Conservation (phyloP, 2,797 vertebrate genomes). For the Microcaecilia unicolor region DNA sequence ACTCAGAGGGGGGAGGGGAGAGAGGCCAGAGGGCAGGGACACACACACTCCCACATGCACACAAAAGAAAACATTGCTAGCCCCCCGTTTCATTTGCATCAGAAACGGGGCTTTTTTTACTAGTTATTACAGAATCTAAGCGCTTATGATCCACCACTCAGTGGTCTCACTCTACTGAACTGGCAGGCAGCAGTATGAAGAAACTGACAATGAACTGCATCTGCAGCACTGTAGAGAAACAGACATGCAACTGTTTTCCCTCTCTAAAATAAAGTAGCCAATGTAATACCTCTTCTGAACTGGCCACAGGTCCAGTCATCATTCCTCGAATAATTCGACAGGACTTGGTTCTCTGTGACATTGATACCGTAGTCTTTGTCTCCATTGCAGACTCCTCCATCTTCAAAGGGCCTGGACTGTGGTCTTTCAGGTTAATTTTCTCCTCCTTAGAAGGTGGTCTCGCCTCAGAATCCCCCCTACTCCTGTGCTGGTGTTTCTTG, state of each 20-base stretch:
- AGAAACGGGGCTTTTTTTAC: no score
- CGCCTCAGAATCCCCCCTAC: constrained; percentile 15
- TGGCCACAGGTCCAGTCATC: constrained; percentile 66
- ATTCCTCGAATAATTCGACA: constrained; percentile 64
- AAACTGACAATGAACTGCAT: no score
- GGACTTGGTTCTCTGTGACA: constrained; percentile 48
- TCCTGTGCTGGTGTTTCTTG: constrained; percentile 19
- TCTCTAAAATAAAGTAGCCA: not conserved
- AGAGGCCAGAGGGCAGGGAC: no score
- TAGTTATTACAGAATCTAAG: no score
- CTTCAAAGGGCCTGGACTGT: constrained; percentile 17
- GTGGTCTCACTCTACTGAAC: no score
- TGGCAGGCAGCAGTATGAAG: no score
- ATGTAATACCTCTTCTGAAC: constrained; percentile 72
- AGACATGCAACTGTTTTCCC: not conserved
- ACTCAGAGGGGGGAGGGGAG: no score
- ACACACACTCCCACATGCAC: no score
- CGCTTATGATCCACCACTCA: no score
- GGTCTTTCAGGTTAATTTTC: constrained; percentile 11
- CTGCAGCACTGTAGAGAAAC: no score
- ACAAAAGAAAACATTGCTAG: no score
- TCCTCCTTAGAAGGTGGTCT: constrained; percentile 12
- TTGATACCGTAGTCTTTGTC: constrained; percentile 28
- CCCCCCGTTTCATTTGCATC: no score
- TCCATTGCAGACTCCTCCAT: not conserved